Conservation (phyloP, 2,113 vertebrate species). For the Peromyscus maniculatus region DNA sequence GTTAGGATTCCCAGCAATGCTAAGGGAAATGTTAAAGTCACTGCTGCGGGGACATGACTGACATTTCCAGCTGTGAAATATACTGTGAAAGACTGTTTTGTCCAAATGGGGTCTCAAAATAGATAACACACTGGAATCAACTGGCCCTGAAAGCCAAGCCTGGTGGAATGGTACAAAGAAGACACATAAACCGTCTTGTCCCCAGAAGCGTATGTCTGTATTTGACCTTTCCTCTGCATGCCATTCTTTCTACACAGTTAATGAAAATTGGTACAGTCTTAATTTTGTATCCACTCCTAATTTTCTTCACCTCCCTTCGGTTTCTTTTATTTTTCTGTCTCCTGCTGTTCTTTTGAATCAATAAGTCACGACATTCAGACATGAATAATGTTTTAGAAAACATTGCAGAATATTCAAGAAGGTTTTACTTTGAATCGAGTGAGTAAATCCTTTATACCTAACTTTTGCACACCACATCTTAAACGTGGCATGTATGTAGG, state of each 20-base stretch:
- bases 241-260: background rate
- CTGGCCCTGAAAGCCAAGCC: background rate
- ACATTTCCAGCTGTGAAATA: background rate
- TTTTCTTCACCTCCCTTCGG: background rate
- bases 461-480: background rate
- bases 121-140: background rate
- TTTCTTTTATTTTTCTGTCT: background rate
- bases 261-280: background rate
- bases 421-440: background rate
- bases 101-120: background rate
- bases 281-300: background rate
- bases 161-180: background rate
- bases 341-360: background rate
- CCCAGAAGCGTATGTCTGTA: background rate
- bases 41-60: background rate
- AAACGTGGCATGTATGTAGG: background rate
- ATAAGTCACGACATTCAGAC: background rate
- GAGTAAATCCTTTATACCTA: background rate
- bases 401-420: background rate
- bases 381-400: background rate
- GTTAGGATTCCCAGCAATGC: too few relatives aligned
- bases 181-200: background rate
- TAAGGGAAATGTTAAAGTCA: background rate
- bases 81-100: background rate
- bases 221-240: background rate